These are phyloP conservation scores for Gonatopus flavifemur DNA, from an alignment of 1,140 invertebrate species.

Conservation along the genomic window DNA sequence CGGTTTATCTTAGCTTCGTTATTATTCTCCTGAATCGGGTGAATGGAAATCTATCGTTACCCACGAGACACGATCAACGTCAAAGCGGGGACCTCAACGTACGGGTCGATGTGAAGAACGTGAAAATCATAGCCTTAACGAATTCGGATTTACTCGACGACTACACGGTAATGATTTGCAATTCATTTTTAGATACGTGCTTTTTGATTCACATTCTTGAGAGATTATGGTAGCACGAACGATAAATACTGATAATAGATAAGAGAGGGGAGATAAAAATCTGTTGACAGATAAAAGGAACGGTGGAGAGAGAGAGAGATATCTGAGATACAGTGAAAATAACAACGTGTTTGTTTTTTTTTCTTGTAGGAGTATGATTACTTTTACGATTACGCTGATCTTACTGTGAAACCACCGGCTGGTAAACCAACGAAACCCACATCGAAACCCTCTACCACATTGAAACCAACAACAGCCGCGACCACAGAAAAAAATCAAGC, in stretches of 20 bases:
- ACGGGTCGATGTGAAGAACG: conserved; percentile 74
- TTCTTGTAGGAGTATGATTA: conserved; percentile 52
- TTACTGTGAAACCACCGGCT: conserved; percentile 50
- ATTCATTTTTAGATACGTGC: conserved; percentile 2
- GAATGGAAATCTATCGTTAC: conserved; percentile 1
- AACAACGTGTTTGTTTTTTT: neutral
- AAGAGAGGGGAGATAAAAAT: too few species aligned
- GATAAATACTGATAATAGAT: too few species aligned
- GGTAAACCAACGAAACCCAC: conserved; percentile 29
- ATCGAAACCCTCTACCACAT: conserved; percentile 14
- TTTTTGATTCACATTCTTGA: too few species aligned
- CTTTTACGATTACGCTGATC: conserved; percentile 57
- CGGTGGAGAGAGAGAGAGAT: conserved; percentile 4
- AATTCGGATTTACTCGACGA: conserved; percentile 59
- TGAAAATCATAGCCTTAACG: conserved; percentile 71
- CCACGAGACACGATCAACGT: conserved; percentile 66
- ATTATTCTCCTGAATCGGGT: too few species aligned
- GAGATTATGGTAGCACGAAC: too few species aligned
- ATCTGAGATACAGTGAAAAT: too few species aligned
- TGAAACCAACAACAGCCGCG: neutral
- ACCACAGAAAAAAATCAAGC: too few species aligned
- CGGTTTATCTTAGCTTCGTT: too few species aligned
- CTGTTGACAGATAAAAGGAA: too few species aligned
- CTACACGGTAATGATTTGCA: conserved; percentile 56
- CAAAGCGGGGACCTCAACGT: conserved; percentile 78